Percentiles rank a stretch among this genome's conserved stretches.
These are phyloP conservation scores for Drosophila willistoni DNA, from an alignment of 1,140 invertebrate species.

Conservation along the genomic window DNA sequence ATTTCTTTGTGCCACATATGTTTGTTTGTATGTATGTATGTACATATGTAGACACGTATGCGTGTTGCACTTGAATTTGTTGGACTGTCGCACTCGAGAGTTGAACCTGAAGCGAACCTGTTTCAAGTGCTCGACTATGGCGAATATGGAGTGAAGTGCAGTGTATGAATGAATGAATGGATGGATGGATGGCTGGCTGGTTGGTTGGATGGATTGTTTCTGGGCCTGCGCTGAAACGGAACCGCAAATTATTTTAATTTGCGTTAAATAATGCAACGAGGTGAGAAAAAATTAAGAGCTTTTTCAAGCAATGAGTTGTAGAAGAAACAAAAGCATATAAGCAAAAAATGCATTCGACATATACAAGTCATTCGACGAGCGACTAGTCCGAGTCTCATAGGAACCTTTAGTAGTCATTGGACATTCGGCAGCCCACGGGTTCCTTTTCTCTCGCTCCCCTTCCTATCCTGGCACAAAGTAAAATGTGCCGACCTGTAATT, in stretches of 20 bases:
- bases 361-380: slow-evolving; percentile 12
- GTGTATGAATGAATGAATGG: slow-evolving; percentile 8
- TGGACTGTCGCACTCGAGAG: slow-evolving; percentile 78
- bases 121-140: slow-evolving; percentile 62
- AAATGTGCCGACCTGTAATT: slow-evolving; percentile 82
- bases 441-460: slow-evolving; percentile 22
- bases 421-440: slow-evolving; percentile 7
- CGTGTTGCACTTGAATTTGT: slow-evolving; percentile 81
- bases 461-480: slow-evolving; percentile 80
- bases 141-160: slow-evolving; percentile 18
- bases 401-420: slow-evolving; percentile 23
- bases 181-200: slow-evolving; percentile 6
- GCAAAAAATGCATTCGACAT: slow-evolving; percentile 10
- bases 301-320: slow-evolving; percentile 50
- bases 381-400: slow-evolving; percentile 9
- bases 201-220: slow-evolving; percentile 16
- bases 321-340: slow-evolving; percentile 18
- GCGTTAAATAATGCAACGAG: slow-evolving; percentile 82
- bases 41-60: slow-evolving; percentile 23
- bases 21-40: not conserved
- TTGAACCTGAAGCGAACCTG: slow-evolving; percentile 63
- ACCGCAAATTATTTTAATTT: slow-evolving; percentile 82
- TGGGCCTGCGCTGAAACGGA: slow-evolving; percentile 72
- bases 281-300: slow-evolving; percentile 81
- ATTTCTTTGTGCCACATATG: slow-evolving; percentile 53